A percentile compares a stretch with the other conserved stretches of the same genome.
Conservation (phyloP, 2,797 vertebrate species). For the Coccyzus lansbergi region DNA sequence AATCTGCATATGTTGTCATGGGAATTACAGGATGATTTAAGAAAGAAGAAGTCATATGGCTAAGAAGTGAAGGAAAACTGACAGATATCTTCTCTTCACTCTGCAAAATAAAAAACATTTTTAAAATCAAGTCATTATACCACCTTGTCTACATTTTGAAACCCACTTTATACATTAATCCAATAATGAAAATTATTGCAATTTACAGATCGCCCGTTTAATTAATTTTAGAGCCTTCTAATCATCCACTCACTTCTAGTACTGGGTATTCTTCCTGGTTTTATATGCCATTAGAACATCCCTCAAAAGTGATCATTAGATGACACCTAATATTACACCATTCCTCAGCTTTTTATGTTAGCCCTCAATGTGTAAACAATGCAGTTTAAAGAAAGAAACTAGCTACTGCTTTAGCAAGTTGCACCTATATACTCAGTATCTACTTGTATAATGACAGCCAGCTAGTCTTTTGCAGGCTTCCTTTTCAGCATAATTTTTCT, state of each 20-base stretch:
- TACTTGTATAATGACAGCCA: neutral
- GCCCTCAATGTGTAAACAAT: neutral
- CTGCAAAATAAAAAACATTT: conserved; percentile 57
- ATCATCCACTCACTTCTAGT: neutral
- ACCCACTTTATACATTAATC: neutral
- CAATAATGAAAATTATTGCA: neutral
- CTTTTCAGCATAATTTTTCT: neutral
- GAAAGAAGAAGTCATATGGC: conserved; percentile 84
- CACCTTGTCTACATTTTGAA: neutral
- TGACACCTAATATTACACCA: neutral
- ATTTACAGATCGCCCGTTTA: neutral
- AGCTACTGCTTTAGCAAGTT: neutral
- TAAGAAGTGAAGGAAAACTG: conserved; percentile 87
- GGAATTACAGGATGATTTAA: conserved; percentile 86
- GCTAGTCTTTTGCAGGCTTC: neutral
- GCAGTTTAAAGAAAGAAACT: neutral
- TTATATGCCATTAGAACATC: neutral
- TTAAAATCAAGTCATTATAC: neutral
- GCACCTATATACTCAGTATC: neutral
- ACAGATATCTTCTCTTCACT: conserved; percentile 77
- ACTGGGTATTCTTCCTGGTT: neutral
- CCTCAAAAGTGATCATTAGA: neutral
- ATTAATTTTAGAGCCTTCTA: neutral
- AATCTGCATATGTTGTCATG: conserved; percentile 75
- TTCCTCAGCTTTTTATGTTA: neutral